A percentile compares a stretch with the other conserved stretches of the same genome.
These are phyloP conservation scores for Euura saliciscinereae DNA, from an alignment of 1,140 invertebrate species.

Conservation along the genomic window DNA sequence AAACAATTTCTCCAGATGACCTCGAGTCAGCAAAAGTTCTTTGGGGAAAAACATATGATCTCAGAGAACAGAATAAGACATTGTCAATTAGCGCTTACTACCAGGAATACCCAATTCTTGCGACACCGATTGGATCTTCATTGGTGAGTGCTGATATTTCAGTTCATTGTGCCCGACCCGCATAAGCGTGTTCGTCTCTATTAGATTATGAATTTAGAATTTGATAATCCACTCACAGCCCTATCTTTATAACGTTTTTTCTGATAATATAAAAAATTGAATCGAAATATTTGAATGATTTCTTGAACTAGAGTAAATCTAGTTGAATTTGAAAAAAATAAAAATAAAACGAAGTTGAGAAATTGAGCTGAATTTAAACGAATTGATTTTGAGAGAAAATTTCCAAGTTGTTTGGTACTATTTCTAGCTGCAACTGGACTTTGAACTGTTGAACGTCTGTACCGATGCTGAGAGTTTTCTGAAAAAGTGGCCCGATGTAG, in stretches of 20 bases:
- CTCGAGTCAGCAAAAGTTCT: neutral
- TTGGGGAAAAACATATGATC: neutral
- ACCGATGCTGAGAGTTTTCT: neutral
- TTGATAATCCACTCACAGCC: neutral
- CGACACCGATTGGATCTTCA: constrained; percentile 2
- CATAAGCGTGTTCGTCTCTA: neutral
- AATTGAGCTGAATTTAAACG: too few species aligned
- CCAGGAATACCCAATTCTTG: neutral
- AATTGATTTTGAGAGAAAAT: neutral
- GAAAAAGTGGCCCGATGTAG: neutral
- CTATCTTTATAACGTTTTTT: too few species aligned
- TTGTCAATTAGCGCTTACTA: neutral
- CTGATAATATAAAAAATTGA: too few species aligned
- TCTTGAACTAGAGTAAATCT: too few species aligned
- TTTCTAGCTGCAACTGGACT: neutral
- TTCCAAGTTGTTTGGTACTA: neutral
- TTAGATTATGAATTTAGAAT: neutral
- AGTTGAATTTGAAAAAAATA: too few species aligned
- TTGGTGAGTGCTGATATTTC: neutral
- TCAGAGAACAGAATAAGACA: neutral
- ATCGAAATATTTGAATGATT: too few species aligned
- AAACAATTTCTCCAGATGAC: constrained; percentile 2
- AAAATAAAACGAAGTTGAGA: too few species aligned
- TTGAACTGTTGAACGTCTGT: neutral
- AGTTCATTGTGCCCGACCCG: neutral